Evolutionary conservation across 1,140 invertebrate species (phyloP).

Genomic region (Whitmania pigra): DNA sequence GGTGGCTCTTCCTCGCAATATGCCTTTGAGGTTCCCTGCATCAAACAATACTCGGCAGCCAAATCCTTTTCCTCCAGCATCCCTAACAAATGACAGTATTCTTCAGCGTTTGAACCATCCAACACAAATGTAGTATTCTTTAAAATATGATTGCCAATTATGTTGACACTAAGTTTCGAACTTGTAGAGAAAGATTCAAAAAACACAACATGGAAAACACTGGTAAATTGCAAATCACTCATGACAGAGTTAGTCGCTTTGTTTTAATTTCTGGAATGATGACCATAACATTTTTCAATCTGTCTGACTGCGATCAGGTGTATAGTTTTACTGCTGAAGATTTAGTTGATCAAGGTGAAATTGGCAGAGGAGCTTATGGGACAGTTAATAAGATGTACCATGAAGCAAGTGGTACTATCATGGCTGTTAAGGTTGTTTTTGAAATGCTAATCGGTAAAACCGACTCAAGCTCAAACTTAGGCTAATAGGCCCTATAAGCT

Average conservation of each 20-base stretch:
- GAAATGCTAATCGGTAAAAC: no score
- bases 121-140: conserved; percentile 4
- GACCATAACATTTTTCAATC: background rate
- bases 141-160: background rate
- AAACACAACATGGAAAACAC: conserved; percentile 17
- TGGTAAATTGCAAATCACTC: conserved; percentile 16
- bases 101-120: conserved; percentile 8
- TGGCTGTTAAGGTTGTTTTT: conserved; percentile 72
- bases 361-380: conserved; percentile 89
- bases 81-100: conserved; percentile 1
- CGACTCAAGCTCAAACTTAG: no score
- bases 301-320: background rate
- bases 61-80: background rate
- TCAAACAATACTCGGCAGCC: background rate
- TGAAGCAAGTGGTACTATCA: conserved; percentile 65
- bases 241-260: background rate
- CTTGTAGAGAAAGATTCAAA: conserved; percentile 14
- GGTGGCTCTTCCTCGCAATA: background rate
- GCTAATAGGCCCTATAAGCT: no score
- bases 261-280: background rate
- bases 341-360: conserved; percentile 53
- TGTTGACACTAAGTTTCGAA: background rate
- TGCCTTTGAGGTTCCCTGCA: background rate
- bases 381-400: conserved; percentile 93
- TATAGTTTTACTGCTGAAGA: conserved; percentile 32